phyloP scores from a whole-genome alignment of 2,888 invertebrate genomes.

The Metallyticus violacea region DNA sequence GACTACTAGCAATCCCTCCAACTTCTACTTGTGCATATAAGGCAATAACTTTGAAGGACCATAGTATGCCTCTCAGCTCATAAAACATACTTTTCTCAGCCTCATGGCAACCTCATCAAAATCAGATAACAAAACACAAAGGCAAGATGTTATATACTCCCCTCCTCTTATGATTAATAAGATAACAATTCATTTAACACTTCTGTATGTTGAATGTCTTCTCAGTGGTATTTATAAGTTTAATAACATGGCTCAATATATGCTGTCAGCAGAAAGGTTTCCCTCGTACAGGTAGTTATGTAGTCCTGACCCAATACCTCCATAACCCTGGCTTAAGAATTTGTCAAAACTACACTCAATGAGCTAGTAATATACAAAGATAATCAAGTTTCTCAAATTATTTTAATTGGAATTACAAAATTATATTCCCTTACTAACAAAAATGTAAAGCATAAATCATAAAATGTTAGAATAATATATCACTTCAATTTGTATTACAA shows the following conservation, averaged over 20 bases:
- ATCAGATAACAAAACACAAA: slow-evolving; percentile 29
- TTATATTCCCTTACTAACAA: slow-evolving; percentile 20
- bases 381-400: background rate
- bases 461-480: background rate
- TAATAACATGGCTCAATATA: background rate
- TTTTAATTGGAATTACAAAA: background rate
- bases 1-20: slow-evolving; percentile 27
- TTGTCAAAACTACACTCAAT: slow-evolving; percentile 24
- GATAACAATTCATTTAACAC: background rate
- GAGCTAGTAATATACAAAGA: background rate
- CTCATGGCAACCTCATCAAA: slow-evolving; percentile 16
- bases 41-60: slow-evolving; percentile 33
- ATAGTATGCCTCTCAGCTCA: slow-evolving; percentile 26
- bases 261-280: too few species aligned
- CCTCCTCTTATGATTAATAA: slow-evolving; percentile 12
- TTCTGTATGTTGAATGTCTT: slow-evolving; percentile 6
- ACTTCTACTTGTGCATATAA: slow-evolving; percentile 34
- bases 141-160: slow-evolving; percentile 25
- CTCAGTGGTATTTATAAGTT: slow-evolving; percentile 4
- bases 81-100: background rate
- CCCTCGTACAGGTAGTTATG: slow-evolving; percentile 27
- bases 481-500: background rate
- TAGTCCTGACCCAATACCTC: slow-evolving; percentile 40
- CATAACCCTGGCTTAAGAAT: slow-evolving; percentile 25
- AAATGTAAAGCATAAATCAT: slow-evolving; percentile 23